A percentile compares a stretch with the other conserved stretches of the same genome.
Evolutionary conservation across 2,113 vertebrate genomes (phyloP).

Genomic region (Osmerus eperlanus): DNA sequence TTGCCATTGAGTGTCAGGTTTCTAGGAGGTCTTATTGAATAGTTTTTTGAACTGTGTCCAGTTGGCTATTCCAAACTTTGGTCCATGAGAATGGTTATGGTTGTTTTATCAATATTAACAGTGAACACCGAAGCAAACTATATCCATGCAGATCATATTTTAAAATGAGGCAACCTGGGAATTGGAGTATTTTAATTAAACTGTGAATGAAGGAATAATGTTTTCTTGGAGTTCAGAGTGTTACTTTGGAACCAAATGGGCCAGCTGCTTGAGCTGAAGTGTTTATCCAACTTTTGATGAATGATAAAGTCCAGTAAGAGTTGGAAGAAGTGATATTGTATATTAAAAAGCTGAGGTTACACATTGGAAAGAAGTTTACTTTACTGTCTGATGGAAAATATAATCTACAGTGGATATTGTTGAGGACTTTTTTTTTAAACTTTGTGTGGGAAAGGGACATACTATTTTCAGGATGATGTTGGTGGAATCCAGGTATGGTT

Average conservation of each 20-base stretch:
- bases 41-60: conserved; percentile 9
- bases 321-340: conserved; percentile 2
- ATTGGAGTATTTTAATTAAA: conserved; percentile 1
- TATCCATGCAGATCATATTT: background rate
- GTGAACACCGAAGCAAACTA: background rate
- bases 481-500: no score
- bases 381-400: background rate
- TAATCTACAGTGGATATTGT: background rate
- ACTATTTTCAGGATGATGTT: no score
- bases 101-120: background rate
- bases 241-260: background rate
- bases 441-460: no score
- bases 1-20: background rate
- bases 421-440: no score
- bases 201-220: background rate
- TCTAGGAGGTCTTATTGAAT: background rate
- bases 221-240: background rate
- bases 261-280: background rate
- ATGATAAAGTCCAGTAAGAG: background rate
- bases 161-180: background rate
- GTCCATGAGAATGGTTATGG: background rate
- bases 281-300: background rate
- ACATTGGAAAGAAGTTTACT: background rate
- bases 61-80: background rate
- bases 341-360: background rate